Percentiles rank a stretch among this genome's conserved stretches.
Conservation (phyloP, 2,888 invertebrate genomes). For the Limnephilus auricula region DNA sequence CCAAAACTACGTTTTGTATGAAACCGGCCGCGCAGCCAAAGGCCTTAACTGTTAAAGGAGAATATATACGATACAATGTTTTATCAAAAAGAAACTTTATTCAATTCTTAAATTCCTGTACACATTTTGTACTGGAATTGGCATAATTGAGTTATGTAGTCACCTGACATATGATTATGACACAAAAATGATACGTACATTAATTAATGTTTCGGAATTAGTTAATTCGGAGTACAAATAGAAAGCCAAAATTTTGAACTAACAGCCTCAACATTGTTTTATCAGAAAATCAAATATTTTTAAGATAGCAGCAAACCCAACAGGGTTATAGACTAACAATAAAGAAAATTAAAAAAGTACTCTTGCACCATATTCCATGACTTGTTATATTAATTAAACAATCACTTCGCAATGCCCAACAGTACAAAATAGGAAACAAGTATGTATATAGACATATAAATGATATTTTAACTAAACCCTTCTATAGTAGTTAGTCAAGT, state of each 20-base stretch:
- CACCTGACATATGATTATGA: neutral
- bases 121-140: no score
- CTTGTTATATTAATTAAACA: neutral
- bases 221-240: neutral
- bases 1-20: no score
- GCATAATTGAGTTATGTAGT: neutral
- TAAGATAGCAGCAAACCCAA: neutral
- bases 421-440: neutral
- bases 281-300: no score
- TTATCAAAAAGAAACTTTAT: no score
- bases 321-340: neutral
- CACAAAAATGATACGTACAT: neutral
- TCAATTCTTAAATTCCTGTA: no score
- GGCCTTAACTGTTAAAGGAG: no score
- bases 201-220: neutral
- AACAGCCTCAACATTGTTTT: no score
- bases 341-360: neutral
- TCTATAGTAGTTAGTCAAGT: neutral
- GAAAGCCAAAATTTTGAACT: neutral
- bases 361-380: neutral
- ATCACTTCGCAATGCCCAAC: neutral
- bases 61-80: no score
- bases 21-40: no score
- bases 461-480: neutral
- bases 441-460: neutral